Conservation (phyloP, 2,797 vertebrate species). For the Vipera ursinii region DNA sequence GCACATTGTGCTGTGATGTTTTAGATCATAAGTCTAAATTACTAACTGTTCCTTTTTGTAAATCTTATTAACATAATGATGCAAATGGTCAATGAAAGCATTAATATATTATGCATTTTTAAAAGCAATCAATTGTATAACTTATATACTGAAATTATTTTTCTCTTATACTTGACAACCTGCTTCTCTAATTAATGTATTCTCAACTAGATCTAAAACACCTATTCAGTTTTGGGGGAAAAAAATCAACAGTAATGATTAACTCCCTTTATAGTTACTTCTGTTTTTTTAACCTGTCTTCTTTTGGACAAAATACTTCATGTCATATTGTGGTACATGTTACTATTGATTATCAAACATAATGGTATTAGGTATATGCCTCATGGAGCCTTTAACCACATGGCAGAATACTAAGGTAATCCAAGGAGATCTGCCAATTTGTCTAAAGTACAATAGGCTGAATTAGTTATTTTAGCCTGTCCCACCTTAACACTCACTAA, state of each 20-base stretch:
- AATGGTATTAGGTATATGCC: background rate
- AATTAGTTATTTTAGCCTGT: background rate
- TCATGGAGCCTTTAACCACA: background rate
- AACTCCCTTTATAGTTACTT: background rate
- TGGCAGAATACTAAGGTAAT: background rate
- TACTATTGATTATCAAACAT: background rate
- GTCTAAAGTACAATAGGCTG: background rate
- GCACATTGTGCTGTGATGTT: background rate
- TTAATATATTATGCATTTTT: background rate
- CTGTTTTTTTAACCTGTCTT: background rate
- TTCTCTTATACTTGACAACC: background rate
- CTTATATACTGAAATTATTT: background rate
- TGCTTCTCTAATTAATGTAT: background rate
- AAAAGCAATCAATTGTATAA: background rate
- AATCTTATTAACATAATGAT: background rate
- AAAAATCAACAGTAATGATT: background rate
- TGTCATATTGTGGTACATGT: background rate
- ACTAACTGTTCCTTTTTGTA: background rate
- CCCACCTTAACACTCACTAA: background rate
- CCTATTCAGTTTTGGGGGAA: background rate
- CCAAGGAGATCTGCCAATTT: background rate
- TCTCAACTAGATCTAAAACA: background rate
- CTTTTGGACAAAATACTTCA: background rate
- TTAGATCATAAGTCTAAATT: background rate
- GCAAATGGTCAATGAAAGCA: background rate